These are phyloP conservation scores for Gryllus bimaculatus DNA, from an alignment of 1,140 invertebrate genomes.

Conservation along the genomic window DNA sequence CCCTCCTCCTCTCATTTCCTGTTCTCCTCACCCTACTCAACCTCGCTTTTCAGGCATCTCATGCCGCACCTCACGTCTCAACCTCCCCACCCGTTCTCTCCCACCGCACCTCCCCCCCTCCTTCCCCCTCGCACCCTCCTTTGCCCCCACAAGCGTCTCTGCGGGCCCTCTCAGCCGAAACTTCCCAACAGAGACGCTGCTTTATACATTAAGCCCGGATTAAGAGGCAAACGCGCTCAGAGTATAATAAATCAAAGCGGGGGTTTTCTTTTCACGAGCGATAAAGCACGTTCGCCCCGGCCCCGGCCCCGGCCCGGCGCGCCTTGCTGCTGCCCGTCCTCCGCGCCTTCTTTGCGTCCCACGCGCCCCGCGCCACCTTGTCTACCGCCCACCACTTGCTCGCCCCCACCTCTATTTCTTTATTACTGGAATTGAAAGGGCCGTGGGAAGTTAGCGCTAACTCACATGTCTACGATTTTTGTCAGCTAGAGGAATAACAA, in stretches of 20 bases:
- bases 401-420: too few species aligned
- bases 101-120: not conserved
- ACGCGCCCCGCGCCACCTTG: too few species aligned
- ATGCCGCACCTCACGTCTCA: not conserved
- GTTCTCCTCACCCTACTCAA: too few species aligned
- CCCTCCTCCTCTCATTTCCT: too few species aligned
- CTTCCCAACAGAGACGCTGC: not conserved
- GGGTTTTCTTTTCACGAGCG: constrained; percentile 2
- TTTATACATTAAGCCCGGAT: constrained; percentile 1
- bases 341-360: not conserved
- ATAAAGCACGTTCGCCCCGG: not conserved
- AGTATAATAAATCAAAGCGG: not conserved
- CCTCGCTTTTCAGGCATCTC: too few species aligned
- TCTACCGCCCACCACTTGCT: too few species aligned
- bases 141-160: too few species aligned
- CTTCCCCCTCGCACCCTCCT: not conserved
- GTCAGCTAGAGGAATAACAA: too few species aligned
- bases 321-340: not conserved
- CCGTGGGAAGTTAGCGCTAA: too few species aligned
- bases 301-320: too few species aligned
- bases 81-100: not conserved
- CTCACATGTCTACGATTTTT: too few species aligned
- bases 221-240: not conserved
- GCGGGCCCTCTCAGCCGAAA: not conserved
- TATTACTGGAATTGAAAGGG: too few species aligned